These are phyloP conservation scores for Sarcophaga bullata DNA, from an alignment of 1,140 invertebrate species.

Conservation along the genomic window DNA sequence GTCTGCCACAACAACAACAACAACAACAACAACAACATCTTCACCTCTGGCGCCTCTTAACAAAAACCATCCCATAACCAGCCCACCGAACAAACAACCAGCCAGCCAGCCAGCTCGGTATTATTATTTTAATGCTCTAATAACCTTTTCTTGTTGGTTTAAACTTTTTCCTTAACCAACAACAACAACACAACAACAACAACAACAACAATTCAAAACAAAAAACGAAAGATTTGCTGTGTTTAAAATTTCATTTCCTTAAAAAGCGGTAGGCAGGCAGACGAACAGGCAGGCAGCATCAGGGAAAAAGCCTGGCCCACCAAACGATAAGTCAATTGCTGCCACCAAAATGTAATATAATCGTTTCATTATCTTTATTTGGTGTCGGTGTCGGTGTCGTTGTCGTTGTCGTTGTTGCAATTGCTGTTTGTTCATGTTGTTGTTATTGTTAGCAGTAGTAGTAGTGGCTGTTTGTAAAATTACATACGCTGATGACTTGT, in stretches of 20 bases:
- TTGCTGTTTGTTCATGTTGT: neutral
- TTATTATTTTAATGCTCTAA: conserved; percentile 38
- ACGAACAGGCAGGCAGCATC: neutral
- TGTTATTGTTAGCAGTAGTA: neutral
- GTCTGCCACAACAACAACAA: too few species aligned
- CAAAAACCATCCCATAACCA: neutral
- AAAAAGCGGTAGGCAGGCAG: neutral
- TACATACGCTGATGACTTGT: neutral
- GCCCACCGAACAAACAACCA: too few species aligned
- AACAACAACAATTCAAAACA: too few species aligned
- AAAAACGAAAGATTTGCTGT: neutral
- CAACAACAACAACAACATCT: neutral
- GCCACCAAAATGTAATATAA: conserved; percentile 6
- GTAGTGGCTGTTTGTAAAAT: neutral
- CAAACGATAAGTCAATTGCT: conserved; percentile 1
- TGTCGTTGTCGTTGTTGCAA: neutral
- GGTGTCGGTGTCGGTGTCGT: too few species aligned
- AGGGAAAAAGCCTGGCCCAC: neutral
- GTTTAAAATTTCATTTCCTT: conserved; percentile 14
- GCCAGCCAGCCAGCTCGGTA: neutral
- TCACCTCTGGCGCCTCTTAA: neutral
- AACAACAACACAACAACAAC: too few species aligned
- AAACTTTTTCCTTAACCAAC: neutral
- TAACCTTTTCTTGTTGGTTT: conserved; percentile 31
- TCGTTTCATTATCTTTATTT: neutral